Conservation (phyloP, 2,797 vertebrate genomes). For the Mionectes olivaceus region DNA sequence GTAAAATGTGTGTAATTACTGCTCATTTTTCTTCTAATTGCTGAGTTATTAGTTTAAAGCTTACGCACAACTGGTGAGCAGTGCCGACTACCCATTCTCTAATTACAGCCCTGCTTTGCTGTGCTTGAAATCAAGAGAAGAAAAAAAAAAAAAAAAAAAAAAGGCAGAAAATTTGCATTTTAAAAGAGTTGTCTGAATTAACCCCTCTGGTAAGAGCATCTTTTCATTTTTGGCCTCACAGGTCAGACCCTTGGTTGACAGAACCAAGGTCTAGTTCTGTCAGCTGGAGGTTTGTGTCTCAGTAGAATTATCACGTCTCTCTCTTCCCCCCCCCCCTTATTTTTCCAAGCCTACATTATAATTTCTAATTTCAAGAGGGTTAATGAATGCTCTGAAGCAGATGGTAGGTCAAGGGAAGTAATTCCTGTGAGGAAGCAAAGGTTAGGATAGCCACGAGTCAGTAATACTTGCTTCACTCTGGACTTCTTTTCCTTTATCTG, state of each 20-base stretch:
- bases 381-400: neutral
- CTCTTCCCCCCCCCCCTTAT: neutral
- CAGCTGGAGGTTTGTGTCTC: neutral
- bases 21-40: constrained; percentile 86
- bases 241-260: constrained; percentile 1
- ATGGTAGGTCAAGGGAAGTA: neutral
- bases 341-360: constrained; percentile 1
- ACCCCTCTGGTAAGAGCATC: constrained; percentile 22
- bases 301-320: neutral
- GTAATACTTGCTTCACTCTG: neutral
- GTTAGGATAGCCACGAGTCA: neutral
- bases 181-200: constrained; percentile 38
- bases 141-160: neutral
- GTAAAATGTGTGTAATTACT: constrained; percentile 83
- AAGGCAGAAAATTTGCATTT: constrained; percentile 53
- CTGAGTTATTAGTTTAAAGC: constrained; percentile 84
- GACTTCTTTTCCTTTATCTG: neutral
- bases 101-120: constrained; percentile 69
- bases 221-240: neutral
- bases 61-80: constrained; percentile 76
- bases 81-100: constrained; percentile 70
- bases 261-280: neutral
- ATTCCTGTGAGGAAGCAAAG: constrained; percentile 15
- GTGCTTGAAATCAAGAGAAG: constrained; percentile 65
- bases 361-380: constrained; percentile 22